Evolutionary conservation across 2,797 vertebrate genomes (phyloP).

Genomic region (Syndactyla subalaris): DNA sequence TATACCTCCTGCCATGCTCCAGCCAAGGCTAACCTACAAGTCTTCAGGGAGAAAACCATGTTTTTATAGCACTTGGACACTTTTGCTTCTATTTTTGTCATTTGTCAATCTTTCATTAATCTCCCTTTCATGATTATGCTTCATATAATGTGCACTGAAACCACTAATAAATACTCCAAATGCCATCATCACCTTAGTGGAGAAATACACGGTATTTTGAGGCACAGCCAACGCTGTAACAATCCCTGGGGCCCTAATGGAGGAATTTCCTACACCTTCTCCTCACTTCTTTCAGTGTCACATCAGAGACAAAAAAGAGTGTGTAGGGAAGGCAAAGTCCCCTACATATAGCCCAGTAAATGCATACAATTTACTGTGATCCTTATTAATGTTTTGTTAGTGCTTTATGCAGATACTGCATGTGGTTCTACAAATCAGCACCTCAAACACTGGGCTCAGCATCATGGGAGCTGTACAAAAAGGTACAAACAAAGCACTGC

Average conservation of each 20-base stretch:
- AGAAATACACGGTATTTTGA: not conserved
- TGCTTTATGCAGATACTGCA: not conserved
- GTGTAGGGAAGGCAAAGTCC: not conserved
- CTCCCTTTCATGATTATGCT: not conserved
- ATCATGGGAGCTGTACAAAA: not conserved
- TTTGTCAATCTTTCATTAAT: not conserved
- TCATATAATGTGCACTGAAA: not conserved
- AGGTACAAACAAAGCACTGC: conserved; percentile 2
- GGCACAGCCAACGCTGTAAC: not conserved
- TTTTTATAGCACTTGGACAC: not conserved
- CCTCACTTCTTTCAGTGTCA: not conserved
- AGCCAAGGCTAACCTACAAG: not conserved
- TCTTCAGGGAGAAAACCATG: not conserved
- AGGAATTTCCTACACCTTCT: not conserved
- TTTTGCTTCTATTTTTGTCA: not conserved
- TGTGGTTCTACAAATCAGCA: not conserved
- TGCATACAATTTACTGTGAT: not conserved
- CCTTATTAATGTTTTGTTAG: not conserved
- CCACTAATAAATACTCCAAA: not conserved
- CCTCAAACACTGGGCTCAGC: not conserved
- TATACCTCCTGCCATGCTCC: not conserved
- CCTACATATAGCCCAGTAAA: not conserved
- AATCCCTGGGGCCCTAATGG: not conserved
- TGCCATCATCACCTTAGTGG: not conserved
- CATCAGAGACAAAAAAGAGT: not conserved